Evolutionary conservation across 2,888 invertebrate species (phyloP).

Genomic region (Tenthredo distinguenda): DNA sequence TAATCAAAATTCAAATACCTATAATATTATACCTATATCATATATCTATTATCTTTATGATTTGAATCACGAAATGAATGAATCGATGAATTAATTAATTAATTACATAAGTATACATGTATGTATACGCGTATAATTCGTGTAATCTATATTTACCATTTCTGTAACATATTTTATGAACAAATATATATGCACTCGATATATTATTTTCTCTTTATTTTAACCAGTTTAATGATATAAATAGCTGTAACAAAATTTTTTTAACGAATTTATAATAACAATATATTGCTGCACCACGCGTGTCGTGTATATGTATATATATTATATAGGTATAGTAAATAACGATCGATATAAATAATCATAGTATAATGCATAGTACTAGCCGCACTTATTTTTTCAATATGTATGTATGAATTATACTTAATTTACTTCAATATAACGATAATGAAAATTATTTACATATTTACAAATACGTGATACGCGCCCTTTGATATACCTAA

Average conservation of each 20-base stretch:
- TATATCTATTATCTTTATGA: too few species aligned
- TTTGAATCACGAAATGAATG: background rate
- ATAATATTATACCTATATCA: background rate
- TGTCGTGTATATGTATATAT: background rate
- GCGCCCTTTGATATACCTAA: background rate
- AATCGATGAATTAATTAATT: background rate
- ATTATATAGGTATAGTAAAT: background rate
- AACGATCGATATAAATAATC: constrained; percentile 7
- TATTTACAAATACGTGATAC: constrained; percentile 16
- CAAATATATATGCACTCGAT: too few species aligned
- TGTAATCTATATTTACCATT: too few species aligned
- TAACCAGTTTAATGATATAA: background rate
- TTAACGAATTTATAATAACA: background rate
- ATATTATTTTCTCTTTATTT: too few species aligned
- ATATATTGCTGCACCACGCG: constrained; percentile 6
- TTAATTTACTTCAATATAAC: background rate
- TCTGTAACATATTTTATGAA: too few species aligned
- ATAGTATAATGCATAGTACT: background rate
- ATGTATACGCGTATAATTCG: too few species aligned
- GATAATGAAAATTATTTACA: constrained; percentile 31
- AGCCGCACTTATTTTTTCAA: background rate
- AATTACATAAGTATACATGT: background rate
- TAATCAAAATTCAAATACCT: background rate
- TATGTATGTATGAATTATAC: constrained; percentile 18
- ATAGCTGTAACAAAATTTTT: background rate